Base-by-base conservation (phyloP, 2,113 vertebrate genomes). In the Corvus moneduloides region DNA sequence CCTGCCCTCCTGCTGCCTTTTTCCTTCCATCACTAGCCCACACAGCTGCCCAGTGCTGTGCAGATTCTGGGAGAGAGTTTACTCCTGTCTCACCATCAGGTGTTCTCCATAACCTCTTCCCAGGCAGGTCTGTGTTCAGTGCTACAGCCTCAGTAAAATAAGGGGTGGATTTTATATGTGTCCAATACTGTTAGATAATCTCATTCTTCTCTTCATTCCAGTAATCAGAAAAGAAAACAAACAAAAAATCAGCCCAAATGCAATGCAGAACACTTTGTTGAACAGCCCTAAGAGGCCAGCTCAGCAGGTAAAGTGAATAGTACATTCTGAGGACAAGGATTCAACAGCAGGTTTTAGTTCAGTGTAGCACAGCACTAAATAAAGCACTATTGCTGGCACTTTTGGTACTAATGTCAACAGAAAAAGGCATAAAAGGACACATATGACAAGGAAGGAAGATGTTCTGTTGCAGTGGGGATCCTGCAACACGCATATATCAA, bases 1-100 rank as follows among this genome's bases (percentile, higher is more conserved):
- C 9, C 20, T 43, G 46, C 26, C 28, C 35, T 77, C 12, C 20
- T 7, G 3, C 4, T 8, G 1, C n/a, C 26, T 48, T 78, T 30
- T 43, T 1, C 2, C 30, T 72, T 81, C 51, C 48, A 44, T 4
- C 41, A 37, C 18, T 6, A 19, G 5, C 3, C 2, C 5, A 2
- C 18, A 37, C 5, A 43, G 28, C 3, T 30, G 12, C 5, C 18
- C 44, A 52, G 24, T 0, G 2, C 4, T 27, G 5, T 19, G 11
- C 43, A 74, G 37, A 5, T 41, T 35, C 32, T 44, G 13, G 21
- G 33, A 82, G 22, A 74, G 14, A 9, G 3, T 52, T 59, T 66
- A 4, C 4, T 73, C 15, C 28, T 54, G 11, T 9, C 3, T 4
- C 49, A 61, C 11, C 32, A 61, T 12, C 54, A 64, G 15, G 3